These are phyloP conservation scores for Cynocephalus volans DNA, from an alignment of 2,113 vertebrate genomes.

Conservation along the genomic window DNA sequence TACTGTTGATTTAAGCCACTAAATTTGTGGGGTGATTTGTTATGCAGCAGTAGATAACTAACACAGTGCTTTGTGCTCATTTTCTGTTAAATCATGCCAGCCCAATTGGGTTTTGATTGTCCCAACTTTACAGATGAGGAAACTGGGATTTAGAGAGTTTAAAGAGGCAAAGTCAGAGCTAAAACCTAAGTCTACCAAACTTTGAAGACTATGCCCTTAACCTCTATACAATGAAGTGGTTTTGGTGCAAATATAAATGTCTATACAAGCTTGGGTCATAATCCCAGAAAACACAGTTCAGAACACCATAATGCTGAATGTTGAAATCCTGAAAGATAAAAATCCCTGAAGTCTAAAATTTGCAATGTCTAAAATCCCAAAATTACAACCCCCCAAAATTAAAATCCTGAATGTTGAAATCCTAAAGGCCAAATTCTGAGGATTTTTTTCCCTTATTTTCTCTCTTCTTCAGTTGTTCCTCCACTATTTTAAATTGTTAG, in stretches of 20 bases:
- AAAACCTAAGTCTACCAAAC: not conserved
- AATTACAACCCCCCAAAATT: too few species aligned
- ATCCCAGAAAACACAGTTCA: too few species aligned
- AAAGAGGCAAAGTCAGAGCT: not conserved
- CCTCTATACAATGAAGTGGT: not conserved
- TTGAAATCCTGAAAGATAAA: too few species aligned
- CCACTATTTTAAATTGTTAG: too few species aligned
- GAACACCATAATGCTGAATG: too few species aligned
- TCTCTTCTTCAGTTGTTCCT: too few species aligned
- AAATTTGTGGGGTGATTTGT: slow-evolving; percentile 42
- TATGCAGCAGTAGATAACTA: slow-evolving; percentile 34
- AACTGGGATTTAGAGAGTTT: slow-evolving; percentile 11
- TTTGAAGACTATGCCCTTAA: slow-evolving; percentile 12
- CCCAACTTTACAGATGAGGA: slow-evolving; percentile 15
- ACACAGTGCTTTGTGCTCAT: not conserved
- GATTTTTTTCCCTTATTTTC: too few species aligned
- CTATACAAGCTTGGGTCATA: not conserved
- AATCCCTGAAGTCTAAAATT: too few species aligned
- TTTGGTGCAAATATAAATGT: not conserved
- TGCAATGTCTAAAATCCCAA: too few species aligned
- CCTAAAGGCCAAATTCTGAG: too few species aligned
- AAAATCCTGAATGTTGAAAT: too few species aligned
- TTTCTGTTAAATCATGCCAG: not conserved
- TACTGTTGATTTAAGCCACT: slow-evolving; percentile 42
- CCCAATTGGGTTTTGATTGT: not conserved